phyloP scores from a whole-genome alignment of 2,113 vertebrate genomes.

The Peromyscus polionotus region DNA sequence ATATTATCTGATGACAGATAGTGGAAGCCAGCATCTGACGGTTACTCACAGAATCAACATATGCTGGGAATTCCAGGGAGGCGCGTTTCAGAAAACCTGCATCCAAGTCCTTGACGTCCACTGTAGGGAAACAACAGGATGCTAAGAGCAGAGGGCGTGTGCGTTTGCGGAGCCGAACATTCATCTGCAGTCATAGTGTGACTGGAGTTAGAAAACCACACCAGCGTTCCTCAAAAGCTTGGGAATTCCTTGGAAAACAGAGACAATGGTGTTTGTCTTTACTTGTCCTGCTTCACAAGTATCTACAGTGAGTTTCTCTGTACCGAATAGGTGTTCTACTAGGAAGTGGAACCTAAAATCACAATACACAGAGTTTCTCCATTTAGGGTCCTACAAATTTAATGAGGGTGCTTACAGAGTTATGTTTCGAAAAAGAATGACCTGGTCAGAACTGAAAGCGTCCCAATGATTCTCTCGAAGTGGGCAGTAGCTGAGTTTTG shows the following conservation, averaged over 20 bases:
- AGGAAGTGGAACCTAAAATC: not conserved
- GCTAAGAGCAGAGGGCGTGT: slow-evolving; percentile 8
- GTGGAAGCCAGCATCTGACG: slow-evolving; percentile 75
- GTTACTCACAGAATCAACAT: slow-evolving; percentile 83
- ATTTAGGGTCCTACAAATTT: not conserved
- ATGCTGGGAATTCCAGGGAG: slow-evolving; percentile 83
- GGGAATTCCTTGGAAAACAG: slow-evolving; percentile 31
- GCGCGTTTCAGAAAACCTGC: slow-evolving; percentile 70
- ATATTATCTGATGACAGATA: slow-evolving; percentile 83
- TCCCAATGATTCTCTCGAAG: not conserved
- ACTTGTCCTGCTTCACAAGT: not conserved
- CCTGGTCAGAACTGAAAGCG: not conserved
- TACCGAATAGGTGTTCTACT: not conserved
- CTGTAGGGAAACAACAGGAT: slow-evolving; percentile 69
- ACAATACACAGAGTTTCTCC: not conserved
- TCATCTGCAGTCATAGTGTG: slow-evolving; percentile 22
- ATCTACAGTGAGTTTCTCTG: not conserved
- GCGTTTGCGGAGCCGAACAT: slow-evolving; percentile 37
- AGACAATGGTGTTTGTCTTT: not conserved
- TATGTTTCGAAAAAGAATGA: not conserved
- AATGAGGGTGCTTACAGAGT: not conserved
- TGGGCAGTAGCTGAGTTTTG: slow-evolving; percentile 1
- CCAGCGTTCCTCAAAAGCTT: slow-evolving; percentile 40
- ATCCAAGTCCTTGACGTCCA: slow-evolving; percentile 59
- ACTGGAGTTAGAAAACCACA: not conserved